Base-by-base conservation (phyloP, 2,797 vertebrate species). In the Onychomys arenicola region DNA sequence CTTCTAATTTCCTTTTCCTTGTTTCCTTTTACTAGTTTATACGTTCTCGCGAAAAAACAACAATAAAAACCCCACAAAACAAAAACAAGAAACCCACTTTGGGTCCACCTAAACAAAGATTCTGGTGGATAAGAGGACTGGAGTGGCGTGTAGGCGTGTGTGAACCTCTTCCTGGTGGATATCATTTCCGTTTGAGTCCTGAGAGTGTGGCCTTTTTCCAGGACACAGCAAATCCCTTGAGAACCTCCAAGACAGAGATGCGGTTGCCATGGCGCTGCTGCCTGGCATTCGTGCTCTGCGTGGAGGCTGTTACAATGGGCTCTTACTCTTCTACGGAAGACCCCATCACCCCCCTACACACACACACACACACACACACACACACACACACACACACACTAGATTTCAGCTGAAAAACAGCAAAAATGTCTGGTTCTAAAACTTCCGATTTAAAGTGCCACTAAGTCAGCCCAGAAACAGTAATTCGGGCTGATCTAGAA, bases 361-460 rank as follows among this genome's bases (percentile, higher is more conserved):
- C 23, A 11, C 61, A n/a, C 55, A 32, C 29, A n/a, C 23, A 11
- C 61, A 6, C 49, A n/a, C 19, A 6, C 19, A 23, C 57, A n/a
- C 55, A 32, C 29, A n/a, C 23, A 11, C 61, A 6, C 49, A n/a
- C 19, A 6, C 19, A 23, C 57, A n/a, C 55, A 32, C 29, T 90
- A 73, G 89, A 37, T 71, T 89, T 71, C 19, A n/a, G 25, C 12
- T 37, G 61, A 89, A 95, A 93, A 94, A 85, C 82, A 23, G 49
- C 8, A 25, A 87, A 91, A 88, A 85, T 84, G 69, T 78, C 71
- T 52, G 34, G 65, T 46, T 5, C 86, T 57, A 76, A 93, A 92
- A 91, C 71, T 61, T 37, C 69, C 46, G 1, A 80, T 80, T 90
- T 76, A 52, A 89, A 75, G 87, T 82, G 84, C 27, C 13, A 32